Conservation (phyloP, 1,140 invertebrate genomes). For the Pogonomyrmex barbatus region DNA sequence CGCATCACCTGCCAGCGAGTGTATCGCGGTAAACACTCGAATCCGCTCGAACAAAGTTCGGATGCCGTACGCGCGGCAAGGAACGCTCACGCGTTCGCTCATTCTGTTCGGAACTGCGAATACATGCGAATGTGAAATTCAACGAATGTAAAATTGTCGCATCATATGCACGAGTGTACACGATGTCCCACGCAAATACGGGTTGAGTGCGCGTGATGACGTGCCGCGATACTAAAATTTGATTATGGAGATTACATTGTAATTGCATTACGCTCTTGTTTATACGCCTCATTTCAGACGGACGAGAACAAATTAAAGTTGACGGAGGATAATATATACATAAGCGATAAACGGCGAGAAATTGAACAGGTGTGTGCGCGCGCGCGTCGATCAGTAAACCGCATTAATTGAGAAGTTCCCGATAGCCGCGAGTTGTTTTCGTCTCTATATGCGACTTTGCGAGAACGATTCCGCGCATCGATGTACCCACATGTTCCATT, state of each 20-base stretch:
- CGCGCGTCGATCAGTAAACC: background rate
- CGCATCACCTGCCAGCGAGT: constrained; percentile 24
- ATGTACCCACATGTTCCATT: constrained; percentile 37
- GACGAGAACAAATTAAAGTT: constrained; percentile 2
- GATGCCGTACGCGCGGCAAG: background rate
- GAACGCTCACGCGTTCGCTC: background rate
- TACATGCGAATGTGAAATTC: background rate
- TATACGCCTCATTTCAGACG: background rate
- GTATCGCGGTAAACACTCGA: constrained; percentile 13
- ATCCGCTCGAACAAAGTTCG: background rate
- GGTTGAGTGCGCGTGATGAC: background rate
- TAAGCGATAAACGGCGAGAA: constrained; percentile 15
- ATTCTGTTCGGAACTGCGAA: too few species aligned
- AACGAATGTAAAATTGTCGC: background rate
- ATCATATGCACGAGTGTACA: background rate
- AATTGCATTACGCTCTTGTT: constrained; percentile 31
- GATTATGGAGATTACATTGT: constrained; percentile 36
- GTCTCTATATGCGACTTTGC: background rate
- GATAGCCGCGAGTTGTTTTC: constrained; percentile 6
- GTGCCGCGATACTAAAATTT: constrained; percentile 14
- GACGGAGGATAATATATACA: background rate
- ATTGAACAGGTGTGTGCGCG: constrained; percentile 3
- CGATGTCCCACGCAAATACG: background rate
- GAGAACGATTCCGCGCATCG: constrained; percentile 41
- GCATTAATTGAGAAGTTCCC: constrained; percentile 13